Evolutionary conservation across 1,140 invertebrate species (phyloP), one percentile per base, ranked within the genome.

Genomic region (Bombus turneri): DNA sequence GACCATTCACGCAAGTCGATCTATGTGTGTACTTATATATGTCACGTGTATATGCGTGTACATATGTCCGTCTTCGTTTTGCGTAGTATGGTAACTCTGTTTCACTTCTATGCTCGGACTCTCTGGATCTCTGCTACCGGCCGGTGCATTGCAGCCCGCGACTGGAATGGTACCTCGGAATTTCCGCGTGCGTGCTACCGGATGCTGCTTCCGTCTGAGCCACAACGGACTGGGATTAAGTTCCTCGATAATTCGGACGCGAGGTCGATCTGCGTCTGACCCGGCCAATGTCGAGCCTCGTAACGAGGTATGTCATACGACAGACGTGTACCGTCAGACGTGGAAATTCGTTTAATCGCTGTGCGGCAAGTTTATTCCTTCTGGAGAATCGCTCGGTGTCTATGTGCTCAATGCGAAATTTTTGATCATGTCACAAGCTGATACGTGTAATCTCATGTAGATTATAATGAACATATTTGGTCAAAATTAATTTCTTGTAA

Each of bases 121-220:
- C 68, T 31, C 57, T 71, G 57, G 78, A 85, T 86, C 82, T 85
- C 76, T 78, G 72, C 75, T 59, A 62, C 66, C 39, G 85, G 86
- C 71, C 82, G 88, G 77, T 90, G 85, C 88, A 90, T 84, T 90
- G 87, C 81, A 86, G 81, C 85, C 85, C 88, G 78, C 88, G 88
- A 89, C 87, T 89, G 88, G 88, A 85, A 90, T 83, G 89, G 80
- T 90, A 88, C 89, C 83, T 88, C 82, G 86, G 89, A 90, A 90
- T 90, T 90, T 90, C 86, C 88, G 88, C 86, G 89, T 90, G 88
- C 88, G 86, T 90, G 88, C 81, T 90, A 37, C 78, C 78, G 88
- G 81, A 80, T 81, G 86, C 79, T 74, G 66, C 25, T 43, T 71
- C 59, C n/a, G 39, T 47, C 57, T 71, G 74, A 47, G 88, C 64